Percentiles rank a stretch among this genome's conserved stretches.
Evolutionary conservation across 2,797 vertebrate genomes (phyloP).

Genomic region (Smutsia gigantea): DNA sequence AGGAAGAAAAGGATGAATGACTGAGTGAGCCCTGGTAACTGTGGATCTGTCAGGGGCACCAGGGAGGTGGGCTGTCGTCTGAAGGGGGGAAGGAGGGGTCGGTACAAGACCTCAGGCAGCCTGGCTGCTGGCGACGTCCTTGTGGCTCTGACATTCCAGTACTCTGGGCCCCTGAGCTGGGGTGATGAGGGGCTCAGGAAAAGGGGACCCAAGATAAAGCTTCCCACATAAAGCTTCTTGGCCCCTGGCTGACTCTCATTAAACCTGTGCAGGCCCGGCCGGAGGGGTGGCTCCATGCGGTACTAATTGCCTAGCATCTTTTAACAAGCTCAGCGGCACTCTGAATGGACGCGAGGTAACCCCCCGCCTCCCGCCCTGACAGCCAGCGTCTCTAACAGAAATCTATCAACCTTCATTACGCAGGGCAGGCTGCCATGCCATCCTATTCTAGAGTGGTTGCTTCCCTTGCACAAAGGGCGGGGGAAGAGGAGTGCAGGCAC

Average conservation of each 20-base stretch:
- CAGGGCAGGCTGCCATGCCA: neutral
- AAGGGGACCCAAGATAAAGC: neutral
- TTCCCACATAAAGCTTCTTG: neutral
- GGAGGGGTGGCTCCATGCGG: neutral
- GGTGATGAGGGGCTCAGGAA: neutral
- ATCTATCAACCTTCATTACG: conserved; percentile 56
- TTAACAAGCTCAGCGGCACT: neutral
- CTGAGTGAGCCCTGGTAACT: neutral
- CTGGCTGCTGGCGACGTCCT: neutral
- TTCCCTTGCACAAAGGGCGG: neutral
- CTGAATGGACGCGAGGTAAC: neutral
- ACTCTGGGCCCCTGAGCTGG: neutral
- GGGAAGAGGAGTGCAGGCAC: neutral
- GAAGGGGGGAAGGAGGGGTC: neutral
- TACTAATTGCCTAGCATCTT: neutral
- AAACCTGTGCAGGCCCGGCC: neutral
- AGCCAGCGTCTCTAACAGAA: neutral
- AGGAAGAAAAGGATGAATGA: no score
- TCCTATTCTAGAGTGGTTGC: neutral
- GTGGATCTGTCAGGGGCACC: neutral
- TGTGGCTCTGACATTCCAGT: neutral
- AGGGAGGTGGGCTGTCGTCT: fast-evolving
- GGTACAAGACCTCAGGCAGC: neutral
- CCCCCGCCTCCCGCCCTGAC: neutral
- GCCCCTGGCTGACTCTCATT: neutral